Evolutionary conservation across 2,888 invertebrate genomes (phyloP).

Genomic region (Sesia bembeciformis): DNA sequence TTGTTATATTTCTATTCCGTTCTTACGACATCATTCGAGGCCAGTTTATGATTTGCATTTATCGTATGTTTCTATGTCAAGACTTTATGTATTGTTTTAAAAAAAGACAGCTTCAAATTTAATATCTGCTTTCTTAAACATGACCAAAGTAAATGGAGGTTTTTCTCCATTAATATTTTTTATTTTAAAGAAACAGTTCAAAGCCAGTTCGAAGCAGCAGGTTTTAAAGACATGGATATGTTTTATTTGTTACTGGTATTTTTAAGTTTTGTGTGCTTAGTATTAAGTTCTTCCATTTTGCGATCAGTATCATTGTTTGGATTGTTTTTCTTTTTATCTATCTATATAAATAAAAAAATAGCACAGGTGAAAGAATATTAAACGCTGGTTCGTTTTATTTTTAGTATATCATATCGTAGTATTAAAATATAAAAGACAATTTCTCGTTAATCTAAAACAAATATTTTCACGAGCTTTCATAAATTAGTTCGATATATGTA

Average conservation of each 20-base stretch:
- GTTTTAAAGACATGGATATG: conserved; percentile 60
- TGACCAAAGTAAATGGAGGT: conserved; percentile 32
- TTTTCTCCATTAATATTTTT: conserved; percentile 17
- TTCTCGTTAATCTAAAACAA: conserved; percentile 49
- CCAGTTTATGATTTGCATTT: conserved; percentile 53
- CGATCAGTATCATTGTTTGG: conserved; percentile 27
- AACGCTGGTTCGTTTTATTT: conserved; percentile 33
- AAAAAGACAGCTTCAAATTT: conserved; percentile 29
- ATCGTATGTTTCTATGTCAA: conserved; percentile 17
- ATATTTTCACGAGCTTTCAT: conserved; percentile 68
- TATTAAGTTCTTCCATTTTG: conserved; percentile 25
- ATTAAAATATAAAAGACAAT: conserved; percentile 70
- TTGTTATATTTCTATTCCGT: conserved; percentile 7
- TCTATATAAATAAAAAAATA: neutral
- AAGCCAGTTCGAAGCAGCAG: conserved; percentile 54
- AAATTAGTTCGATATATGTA: conserved; percentile 39
- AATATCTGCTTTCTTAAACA: conserved; percentile 5
- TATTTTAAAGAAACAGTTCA: conserved; percentile 19
- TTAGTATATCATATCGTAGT: conserved; percentile 31
- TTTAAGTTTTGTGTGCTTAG: conserved; percentile 54
- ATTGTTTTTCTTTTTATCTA: conserved; percentile 24
- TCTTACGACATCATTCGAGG: conserved; percentile 21
- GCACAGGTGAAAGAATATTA: neutral
- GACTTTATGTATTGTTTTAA: conserved; percentile 6
- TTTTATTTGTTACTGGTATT: conserved; percentile 39